Evolutionary conservation across 2,797 vertebrate genomes (phyloP).

Genomic region (Enteromius mattozi): DNA sequence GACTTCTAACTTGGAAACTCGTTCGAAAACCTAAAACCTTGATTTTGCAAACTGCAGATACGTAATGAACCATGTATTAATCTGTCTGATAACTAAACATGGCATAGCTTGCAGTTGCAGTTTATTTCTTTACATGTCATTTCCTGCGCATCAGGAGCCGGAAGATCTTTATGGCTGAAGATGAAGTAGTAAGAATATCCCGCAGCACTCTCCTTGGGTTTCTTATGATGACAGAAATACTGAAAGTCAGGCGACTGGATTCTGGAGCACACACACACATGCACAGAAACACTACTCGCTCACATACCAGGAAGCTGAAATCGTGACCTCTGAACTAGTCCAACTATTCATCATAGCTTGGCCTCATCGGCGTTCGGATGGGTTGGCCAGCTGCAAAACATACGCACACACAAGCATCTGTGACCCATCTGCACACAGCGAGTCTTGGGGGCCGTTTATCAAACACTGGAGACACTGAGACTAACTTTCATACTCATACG

Average conservation of each 20-base stretch:
- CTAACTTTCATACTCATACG: background rate
- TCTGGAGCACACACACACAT: background rate
- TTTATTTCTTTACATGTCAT: background rate
- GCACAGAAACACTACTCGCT: conserved; percentile 34
- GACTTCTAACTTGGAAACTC: background rate
- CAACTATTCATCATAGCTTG: conserved; percentile 51
- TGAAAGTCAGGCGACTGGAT: background rate
- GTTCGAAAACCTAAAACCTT: background rate
- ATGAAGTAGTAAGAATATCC: background rate
- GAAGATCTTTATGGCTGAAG: background rate
- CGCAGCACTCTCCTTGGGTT: background rate
- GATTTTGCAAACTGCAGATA: background rate
- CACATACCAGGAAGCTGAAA: conserved; percentile 55
- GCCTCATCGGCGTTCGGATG: conserved; percentile 45
- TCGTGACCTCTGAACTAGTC: conserved; percentile 48
- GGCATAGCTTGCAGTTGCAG: background rate
- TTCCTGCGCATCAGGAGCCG: background rate
- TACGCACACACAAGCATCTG: conserved; percentile 43
- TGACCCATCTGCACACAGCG: conserved; percentile 19
- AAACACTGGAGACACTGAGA: conserved; percentile 38
- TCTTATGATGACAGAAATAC: background rate
- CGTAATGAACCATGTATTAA: background rate
- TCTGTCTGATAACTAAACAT: background rate
- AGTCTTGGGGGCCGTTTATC: conserved; percentile 50
- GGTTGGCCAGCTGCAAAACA: conserved; percentile 54